A percentile compares a stretch with the other conserved stretches of the same genome.
phyloP scores from a whole-genome alignment of 2,888 invertebrate genomes.

The Yponomeuta plumbellus region DNA sequence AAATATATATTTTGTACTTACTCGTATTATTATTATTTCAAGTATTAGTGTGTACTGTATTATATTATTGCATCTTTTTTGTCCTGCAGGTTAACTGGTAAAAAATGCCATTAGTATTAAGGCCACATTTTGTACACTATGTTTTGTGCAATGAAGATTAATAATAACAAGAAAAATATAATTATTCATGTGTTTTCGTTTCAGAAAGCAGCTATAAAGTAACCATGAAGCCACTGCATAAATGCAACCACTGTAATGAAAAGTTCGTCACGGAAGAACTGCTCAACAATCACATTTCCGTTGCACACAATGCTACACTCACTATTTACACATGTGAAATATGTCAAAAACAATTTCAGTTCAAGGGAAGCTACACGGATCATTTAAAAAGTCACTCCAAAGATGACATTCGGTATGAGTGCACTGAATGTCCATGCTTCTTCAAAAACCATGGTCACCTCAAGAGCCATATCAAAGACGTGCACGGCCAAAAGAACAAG shows the following conservation, averaged over 20 bases:
- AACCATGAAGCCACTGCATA: slow-evolving; percentile 3
- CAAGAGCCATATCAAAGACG: slow-evolving; percentile 6
- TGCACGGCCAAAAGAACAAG: background rate
- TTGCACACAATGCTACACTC: background rate
- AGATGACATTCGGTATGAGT: slow-evolving; percentile 11
- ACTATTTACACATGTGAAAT: slow-evolving; percentile 4
- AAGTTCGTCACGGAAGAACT: background rate
- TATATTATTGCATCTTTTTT: no score
- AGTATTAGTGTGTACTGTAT: no score
- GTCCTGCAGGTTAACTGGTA: no score
- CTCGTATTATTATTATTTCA: no score
- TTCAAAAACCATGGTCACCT: slow-evolving; percentile 17
- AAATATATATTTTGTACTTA: no score
- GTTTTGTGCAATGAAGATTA: no score
- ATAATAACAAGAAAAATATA: no score
- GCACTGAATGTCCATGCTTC: slow-evolving; percentile 13
- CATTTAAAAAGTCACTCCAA: slow-evolving; percentile 13
- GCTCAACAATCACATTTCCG: background rate
- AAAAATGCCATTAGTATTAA: no score
- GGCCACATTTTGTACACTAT: no score
- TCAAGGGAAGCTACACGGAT: slow-evolving; percentile 9
- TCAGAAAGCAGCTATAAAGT: background rate
- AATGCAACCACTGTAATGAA: slow-evolving; percentile 7
- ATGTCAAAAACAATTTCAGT: slow-evolving; percentile 14
- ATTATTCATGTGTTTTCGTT: no score